These are phyloP conservation scores for Scaptomyza reducta DNA, from an alignment of 2,888 invertebrate genomes.

Conservation along the genomic window DNA sequence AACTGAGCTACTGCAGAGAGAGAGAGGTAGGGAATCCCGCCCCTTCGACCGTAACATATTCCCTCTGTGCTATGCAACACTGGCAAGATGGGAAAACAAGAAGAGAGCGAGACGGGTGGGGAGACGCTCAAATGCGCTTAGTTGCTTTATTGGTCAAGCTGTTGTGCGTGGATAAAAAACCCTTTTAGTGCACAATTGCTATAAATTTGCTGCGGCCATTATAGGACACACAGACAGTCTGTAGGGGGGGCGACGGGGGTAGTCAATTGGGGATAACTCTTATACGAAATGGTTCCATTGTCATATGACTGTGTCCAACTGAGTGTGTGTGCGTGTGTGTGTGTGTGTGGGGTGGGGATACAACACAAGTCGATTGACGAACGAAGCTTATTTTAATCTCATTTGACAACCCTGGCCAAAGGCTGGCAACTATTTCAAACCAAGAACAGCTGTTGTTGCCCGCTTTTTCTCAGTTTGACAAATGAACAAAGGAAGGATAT, in stretches of 20 bases:
- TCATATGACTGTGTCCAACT: conserved; percentile 49
- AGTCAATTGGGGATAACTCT: conserved; percentile 18
- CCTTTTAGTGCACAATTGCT: conserved; percentile 82
- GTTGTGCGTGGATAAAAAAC: conserved; percentile 82
- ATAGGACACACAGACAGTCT: conserved; percentile 21
- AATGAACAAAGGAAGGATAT: conserved; percentile 62
- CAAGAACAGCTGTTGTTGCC: conserved; percentile 69
- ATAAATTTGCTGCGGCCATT: conserved; percentile 77
- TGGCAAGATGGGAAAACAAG: conserved; percentile 1
- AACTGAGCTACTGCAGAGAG: conserved; percentile 49
- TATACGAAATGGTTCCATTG: conserved; percentile 40
- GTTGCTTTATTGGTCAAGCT: conserved; percentile 81
- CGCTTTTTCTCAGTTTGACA: conserved; percentile 59
- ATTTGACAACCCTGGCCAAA: conserved; percentile 70
- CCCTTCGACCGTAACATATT: conserved; percentile 24
- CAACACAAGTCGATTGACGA: conserved; percentile 78
- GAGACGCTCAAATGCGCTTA: conserved; percentile 76
- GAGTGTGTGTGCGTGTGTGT: conserved; percentile 31
- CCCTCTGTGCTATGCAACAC: conserved; percentile 19
- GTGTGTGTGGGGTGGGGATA: conserved; percentile 28
- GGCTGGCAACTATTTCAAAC: conserved; percentile 55
- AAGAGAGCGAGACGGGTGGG: neutral
- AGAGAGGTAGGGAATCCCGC: neutral
- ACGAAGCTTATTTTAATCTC: conserved; percentile 80
- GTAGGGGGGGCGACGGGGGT: neutral